Conservation (phyloP, 2,113 vertebrate genomes). For the Lophura nycthemera region DNA sequence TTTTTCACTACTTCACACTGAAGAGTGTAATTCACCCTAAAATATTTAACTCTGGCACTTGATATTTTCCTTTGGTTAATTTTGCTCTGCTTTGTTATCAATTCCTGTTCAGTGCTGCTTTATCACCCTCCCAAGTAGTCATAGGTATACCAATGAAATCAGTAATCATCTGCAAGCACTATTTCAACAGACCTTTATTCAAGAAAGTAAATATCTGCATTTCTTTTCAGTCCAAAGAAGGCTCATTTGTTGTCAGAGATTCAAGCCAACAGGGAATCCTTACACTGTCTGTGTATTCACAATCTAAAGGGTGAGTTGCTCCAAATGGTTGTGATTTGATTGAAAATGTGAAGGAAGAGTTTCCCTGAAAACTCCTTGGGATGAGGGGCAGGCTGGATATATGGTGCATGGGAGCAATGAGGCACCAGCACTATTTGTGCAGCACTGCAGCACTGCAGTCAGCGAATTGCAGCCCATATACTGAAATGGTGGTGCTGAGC, state of each 20-base stretch:
- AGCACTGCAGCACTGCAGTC: not conserved
- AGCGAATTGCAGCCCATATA: not conserved
- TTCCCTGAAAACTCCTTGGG: not conserved
- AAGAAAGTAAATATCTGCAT: conserved; percentile 7
- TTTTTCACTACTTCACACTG: not conserved
- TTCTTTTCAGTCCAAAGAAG: conserved; percentile 85
- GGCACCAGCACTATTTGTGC: not conserved
- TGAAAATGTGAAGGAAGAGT: not conserved
- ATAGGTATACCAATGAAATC: not conserved
- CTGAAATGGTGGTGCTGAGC: not conserved
- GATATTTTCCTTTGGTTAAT: not conserved
- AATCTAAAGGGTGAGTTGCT: conserved; percentile 78
- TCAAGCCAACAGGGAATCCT: conserved; percentile 86
- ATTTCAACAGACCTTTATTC: not conserved
- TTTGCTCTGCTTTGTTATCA: not conserved
- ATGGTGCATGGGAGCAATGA: not conserved
- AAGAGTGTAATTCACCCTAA: not conserved
- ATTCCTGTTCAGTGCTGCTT: not conserved
- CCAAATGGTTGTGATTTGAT: not conserved
- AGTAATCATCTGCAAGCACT: not conserved
- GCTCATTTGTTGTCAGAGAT: conserved; percentile 88
- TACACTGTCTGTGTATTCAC: conserved; percentile 85
- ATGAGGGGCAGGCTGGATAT: not conserved
- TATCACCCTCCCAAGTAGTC: not conserved
- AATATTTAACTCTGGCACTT: not conserved